Evolutionary conservation across 1,140 invertebrate genomes (phyloP).

Genomic region (Bathynomus jamesi): DNA sequence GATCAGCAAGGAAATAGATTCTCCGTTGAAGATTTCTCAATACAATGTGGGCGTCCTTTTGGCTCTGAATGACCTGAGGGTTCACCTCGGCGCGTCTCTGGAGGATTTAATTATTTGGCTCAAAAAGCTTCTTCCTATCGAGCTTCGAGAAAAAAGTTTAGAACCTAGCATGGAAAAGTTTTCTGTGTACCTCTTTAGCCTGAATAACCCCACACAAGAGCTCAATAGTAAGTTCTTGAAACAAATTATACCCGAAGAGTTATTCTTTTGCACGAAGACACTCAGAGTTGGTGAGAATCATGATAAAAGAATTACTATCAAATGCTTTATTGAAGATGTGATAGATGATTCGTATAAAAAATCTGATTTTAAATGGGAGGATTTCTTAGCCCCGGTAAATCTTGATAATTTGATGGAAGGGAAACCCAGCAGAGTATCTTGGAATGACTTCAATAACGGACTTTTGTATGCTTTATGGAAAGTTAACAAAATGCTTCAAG

Average conservation of each 20-base stretch:
- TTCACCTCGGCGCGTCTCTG: background rate
- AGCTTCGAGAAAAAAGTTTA: background rate
- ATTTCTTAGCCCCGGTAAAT: background rate
- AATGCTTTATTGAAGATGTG: background rate
- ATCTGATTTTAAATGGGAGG: background rate
- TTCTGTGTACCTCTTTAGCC: background rate
- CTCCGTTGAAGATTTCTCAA: background rate
- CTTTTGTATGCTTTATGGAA: background rate
- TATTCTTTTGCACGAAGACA: background rate
- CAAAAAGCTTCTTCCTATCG: background rate
- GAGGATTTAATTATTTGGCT: background rate
- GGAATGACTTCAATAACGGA: background rate
- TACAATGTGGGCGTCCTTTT: background rate
- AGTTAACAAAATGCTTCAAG: background rate
- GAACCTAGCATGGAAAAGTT: background rate
- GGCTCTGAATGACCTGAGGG: background rate
- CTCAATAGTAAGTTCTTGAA: background rate
- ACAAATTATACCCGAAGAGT: background rate
- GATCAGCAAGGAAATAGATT: background rate
- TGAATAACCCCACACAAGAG: background rate
- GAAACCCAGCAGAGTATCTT: background rate
- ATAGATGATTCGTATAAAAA: background rate
- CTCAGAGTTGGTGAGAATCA: background rate
- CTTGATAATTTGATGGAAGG: background rate
- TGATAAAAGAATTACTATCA: background rate